Percentiles rank a stretch among this genome's conserved stretches.
Evolutionary conservation across 2,888 invertebrate genomes (phyloP).

Genomic region (Chrysodeixis includens): DNA sequence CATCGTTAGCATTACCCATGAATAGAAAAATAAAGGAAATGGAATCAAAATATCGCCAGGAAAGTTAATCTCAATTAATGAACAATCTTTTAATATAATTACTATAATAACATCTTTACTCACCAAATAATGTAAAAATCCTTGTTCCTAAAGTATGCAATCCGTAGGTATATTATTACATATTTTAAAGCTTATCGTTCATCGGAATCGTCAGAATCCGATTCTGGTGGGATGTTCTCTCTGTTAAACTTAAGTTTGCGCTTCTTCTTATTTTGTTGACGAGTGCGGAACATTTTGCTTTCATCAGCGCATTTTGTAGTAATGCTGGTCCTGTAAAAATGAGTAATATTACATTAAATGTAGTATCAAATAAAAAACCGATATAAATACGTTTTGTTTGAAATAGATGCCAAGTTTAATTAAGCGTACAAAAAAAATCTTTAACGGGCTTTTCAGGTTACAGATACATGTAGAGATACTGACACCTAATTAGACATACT

Average conservation of each 20-base stretch:
- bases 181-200: conserved; percentile 19
- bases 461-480: too few species aligned
- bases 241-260: conserved; percentile 51
- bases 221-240: conserved; percentile 64
- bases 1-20: too few species aligned
- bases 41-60: too few species aligned
- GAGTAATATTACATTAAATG: background rate
- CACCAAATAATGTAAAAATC: conserved; percentile 7
- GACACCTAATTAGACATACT: background rate
- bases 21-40: too few species aligned
- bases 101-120: background rate
- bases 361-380: too few species aligned
- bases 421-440: too few species aligned
- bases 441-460: too few species aligned
- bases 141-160: background rate
- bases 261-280: conserved; percentile 65
- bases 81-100: too few species aligned
- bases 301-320: conserved; percentile 90
- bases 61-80: too few species aligned
- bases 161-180: background rate
- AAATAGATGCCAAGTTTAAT: too few species aligned
- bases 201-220: conserved; percentile 52
- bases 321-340: conserved; percentile 84
- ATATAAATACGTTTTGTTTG: too few species aligned
- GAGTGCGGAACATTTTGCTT: conserved; percentile 87